Base-by-base conservation (phyloP, 1,140 invertebrate species). In the Drosophila bipectinata region DNA sequence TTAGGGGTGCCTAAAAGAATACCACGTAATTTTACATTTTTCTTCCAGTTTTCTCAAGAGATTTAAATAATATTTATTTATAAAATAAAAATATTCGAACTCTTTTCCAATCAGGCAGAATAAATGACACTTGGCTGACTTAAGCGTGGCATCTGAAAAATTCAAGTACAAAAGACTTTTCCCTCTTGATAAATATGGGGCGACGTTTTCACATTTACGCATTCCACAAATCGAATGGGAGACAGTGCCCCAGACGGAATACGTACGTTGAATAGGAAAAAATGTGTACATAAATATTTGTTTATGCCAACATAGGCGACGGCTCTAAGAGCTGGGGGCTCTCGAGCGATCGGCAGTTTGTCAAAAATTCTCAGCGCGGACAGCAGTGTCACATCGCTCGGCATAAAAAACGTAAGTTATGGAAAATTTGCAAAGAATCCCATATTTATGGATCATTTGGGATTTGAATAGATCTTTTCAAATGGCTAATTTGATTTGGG, bases 361-460 rank as follows among this genome's bases (percentile, higher is more conserved):
- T 82, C 78, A 88, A 82, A 85, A 79, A 61, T 87, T 52, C 79
- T 78, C 75, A 85, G 53, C 66, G 55, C 51, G 66, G 71, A 82
- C 78, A 62, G 47, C 52, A 78, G 66, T 78, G 81, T 81, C 77
- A 81, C 69, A 77, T 68, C 49, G 44, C 4, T 68, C 45, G 30
- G 63, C 39, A 69, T 69, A 74, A 60, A 68, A 61, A 72, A 52
- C 47, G 78, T 85, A 82, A 87, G 82, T 87, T 82, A 82, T 87
- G 82, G 82, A 87, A 87, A 75, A 77, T 77, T 55, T 85, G 67
- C 41, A 58, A 62, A 28, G 39, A 57, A 59, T 62, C 71, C 45
- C 45, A 56, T 66, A 57, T 85, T 85, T 68, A 82, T 81, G 82
- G 78, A 77, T 82, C 78, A 81, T 81, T 78, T 72, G 82, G 78